Conservation (phyloP, 2,888 invertebrate species). For the Punctoribates punctum region DNA sequence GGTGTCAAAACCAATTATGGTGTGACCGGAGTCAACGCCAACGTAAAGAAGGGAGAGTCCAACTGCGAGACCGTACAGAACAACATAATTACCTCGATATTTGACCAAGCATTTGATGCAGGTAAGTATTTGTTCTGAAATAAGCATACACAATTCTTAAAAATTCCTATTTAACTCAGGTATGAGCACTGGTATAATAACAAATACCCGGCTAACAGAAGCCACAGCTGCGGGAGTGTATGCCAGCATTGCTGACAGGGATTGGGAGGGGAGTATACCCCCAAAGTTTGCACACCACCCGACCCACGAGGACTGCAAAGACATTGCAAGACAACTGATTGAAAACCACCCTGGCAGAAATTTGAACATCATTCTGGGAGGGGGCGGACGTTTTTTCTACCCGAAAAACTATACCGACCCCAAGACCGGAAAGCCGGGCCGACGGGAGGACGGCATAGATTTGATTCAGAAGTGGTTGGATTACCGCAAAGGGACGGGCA, state of each 20-base stretch:
- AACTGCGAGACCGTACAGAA: constrained; percentile 58
- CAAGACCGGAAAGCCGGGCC: constrained; percentile 52
- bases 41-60: constrained; percentile 65
- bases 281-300: constrained; percentile 56
- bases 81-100: constrained; percentile 65
- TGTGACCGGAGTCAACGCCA: constrained; percentile 69
- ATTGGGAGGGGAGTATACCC: constrained; percentile 62
- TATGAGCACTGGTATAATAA: constrained; percentile 65
- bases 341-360: constrained; percentile 64
- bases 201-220: constrained; percentile 73
- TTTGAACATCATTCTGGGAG: constrained; percentile 62
- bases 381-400: constrained; percentile 66
- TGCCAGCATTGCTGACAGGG: constrained; percentile 66
- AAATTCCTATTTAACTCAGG: constrained; percentile 48
- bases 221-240: constrained; percentile 73
- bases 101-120: constrained; percentile 65
- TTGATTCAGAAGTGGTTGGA: constrained; percentile 64
- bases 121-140: constrained; percentile 35
- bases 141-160: background rate
- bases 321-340: constrained; percentile 71
- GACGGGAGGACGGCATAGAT: constrained; percentile 64
- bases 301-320: constrained; percentile 58
- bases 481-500: constrained; percentile 49
- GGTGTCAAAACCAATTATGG: constrained; percentile 74
- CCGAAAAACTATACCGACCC: constrained; percentile 61